phyloP scores from a whole-genome alignment of 2,113 vertebrate species.

The Tiliqua scincoides region DNA sequence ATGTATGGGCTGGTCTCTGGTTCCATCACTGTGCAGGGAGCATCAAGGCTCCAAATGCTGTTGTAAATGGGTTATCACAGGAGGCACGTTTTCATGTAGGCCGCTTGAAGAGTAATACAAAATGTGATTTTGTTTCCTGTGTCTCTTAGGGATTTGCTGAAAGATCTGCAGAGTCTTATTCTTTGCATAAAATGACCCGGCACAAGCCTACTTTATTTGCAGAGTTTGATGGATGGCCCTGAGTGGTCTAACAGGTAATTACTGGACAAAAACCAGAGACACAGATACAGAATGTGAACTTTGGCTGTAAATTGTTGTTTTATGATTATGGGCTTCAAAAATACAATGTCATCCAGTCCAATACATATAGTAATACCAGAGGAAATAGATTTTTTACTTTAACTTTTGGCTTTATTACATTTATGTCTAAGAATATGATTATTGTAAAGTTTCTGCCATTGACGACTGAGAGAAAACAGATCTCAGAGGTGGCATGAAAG shows the following conservation, averaged over 20 bases:
- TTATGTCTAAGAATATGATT: slow-evolving; percentile 71
- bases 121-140: slow-evolving; percentile 51
- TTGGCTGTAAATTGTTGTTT: slow-evolving; percentile 81
- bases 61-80: neutral
- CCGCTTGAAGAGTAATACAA: slow-evolving; percentile 24
- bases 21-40: neutral
- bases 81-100: slow-evolving; percentile 53
- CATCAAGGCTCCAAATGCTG: neutral
- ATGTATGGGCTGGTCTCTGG: neutral
- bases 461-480: slow-evolving; percentile 62
- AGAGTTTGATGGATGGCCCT: slow-evolving; percentile 72
- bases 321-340: slow-evolving; percentile 84
- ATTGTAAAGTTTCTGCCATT: slow-evolving; percentile 59
- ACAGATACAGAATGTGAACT: slow-evolving; percentile 82
- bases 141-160: slow-evolving; percentile 21
- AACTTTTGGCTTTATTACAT: slow-evolving; percentile 71
- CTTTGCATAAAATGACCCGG: slow-evolving; percentile 66
- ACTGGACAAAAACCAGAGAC: slow-evolving; percentile 79
- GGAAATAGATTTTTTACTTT: slow-evolving; percentile 74
- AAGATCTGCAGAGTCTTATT: slow-evolving; percentile 40
- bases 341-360: slow-evolving; percentile 79
- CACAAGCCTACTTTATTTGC: slow-evolving; percentile 61
- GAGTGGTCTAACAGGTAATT: slow-evolving; percentile 81
- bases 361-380: slow-evolving; percentile 73
- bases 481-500: slow-evolving; percentile 35